Conservation (phyloP, 2,797 vertebrate genomes). For the Microctenopoma lineatum region DNA sequence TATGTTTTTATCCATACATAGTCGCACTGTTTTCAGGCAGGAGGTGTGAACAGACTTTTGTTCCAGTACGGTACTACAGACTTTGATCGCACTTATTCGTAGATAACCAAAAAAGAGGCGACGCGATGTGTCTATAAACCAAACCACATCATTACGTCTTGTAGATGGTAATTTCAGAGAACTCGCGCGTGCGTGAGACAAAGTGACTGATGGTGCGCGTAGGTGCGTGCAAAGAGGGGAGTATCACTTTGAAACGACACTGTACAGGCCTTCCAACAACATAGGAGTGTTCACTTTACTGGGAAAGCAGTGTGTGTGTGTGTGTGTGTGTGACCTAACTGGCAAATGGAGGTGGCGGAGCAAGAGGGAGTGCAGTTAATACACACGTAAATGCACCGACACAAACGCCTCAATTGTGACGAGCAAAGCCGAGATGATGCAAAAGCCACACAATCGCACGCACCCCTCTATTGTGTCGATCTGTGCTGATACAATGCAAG, state of each 20-base stretch:
- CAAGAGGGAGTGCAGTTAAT: slow-evolving; percentile 16
- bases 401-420: slow-evolving; percentile 50
- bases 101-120: slow-evolving; percentile 56
- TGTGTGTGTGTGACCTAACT: slow-evolving; percentile 35
- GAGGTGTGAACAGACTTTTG: slow-evolving; percentile 47
- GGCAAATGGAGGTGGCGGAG: slow-evolving; percentile 47
- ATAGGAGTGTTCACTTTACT: slow-evolving; percentile 33
- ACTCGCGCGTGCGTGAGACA: slow-evolving; percentile 41
- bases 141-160: slow-evolving; percentile 59
- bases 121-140: slow-evolving; percentile 43
- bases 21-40: slow-evolving; percentile 20
- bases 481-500: slow-evolving; percentile 33
- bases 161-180: slow-evolving; percentile 58
- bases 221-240: slow-evolving; percentile 45
- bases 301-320: slow-evolving; percentile 23
- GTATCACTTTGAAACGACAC: slow-evolving; percentile 30
- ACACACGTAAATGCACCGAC: slow-evolving; percentile 27
- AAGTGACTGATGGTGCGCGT: slow-evolving; percentile 51
- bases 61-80: slow-evolving; percentile 23
- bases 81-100: slow-evolving; percentile 54
- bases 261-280: slow-evolving; percentile 29
- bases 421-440: slow-evolving; percentile 44
- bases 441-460: slow-evolving; percentile 29
- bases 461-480: slow-evolving; percentile 50
- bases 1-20: slow-evolving; percentile 1